Evolutionary conservation across 2,797 vertebrate species (phyloP).

Genomic region (Hypotaenidia philippensis): DNA sequence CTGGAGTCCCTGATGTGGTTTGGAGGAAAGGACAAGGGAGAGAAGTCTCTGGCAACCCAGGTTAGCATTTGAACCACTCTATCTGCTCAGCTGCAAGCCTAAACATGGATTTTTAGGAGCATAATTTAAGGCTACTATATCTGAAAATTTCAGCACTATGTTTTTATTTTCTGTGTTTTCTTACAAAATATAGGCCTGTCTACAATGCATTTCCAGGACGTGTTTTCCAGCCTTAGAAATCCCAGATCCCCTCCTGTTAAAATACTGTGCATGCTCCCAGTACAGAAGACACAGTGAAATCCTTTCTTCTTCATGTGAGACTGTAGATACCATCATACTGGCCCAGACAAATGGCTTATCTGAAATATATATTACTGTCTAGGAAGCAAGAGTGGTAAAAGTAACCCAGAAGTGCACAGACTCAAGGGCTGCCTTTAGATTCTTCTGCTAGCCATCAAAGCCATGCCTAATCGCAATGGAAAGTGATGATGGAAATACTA

Average conservation of each 20-base stretch:
- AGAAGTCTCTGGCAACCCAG: not conserved
- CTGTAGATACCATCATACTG: not conserved
- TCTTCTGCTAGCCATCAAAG: slow-evolving; percentile 38
- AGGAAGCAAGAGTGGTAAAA: not conserved
- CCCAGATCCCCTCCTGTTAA: not conserved
- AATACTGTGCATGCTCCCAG: not conserved
- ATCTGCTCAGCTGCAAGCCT: not conserved
- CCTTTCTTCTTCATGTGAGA: not conserved
- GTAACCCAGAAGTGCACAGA: not conserved
- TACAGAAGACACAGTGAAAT: not conserved
- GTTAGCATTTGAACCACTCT: not conserved
- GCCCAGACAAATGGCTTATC: not conserved
- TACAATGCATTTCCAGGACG: not conserved
- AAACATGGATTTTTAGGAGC: not conserved
- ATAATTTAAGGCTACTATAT: not conserved
- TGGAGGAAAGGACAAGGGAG: not conserved
- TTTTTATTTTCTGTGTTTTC: not conserved
- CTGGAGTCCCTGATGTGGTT: not conserved
- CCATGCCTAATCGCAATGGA: not conserved
- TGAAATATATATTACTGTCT: not conserved
- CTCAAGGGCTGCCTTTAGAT: not conserved
- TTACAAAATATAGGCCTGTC: not conserved
- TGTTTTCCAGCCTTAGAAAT: not conserved
- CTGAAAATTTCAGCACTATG: not conserved
- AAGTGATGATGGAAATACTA: slow-evolving; percentile 43